Evolutionary conservation across 2,888 invertebrate species (phyloP), one percentile per base, ranked within the genome.

Genomic region (Nemotelus pantherinus): DNA sequence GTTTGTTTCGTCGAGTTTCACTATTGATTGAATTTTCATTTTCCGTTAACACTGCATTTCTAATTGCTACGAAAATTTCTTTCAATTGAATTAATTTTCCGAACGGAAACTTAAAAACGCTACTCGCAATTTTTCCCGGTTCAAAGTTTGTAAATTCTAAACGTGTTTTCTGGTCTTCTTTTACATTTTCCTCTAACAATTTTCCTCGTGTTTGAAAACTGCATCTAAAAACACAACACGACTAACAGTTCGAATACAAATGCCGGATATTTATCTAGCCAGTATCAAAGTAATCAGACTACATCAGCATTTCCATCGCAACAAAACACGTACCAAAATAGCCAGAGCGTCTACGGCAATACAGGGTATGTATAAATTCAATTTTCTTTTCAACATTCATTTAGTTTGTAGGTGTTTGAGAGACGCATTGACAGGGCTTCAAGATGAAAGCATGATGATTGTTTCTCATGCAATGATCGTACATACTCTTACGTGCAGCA

Each of bases 301-400:
- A 84, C 87, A 80, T 86, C 87, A 81, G 85, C 85, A 81, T 87
- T 86, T 82, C 86, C 85, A 83, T 84, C 87, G 81, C 87, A 87
- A 81, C 87, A 87, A 84, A 87, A 84, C 84, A 86, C 86, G 81
- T 87, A 87, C 83, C 87, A 87, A 84, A 85, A 85, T 82, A 87
- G 84, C 83, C 87, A 87, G 83, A 87, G 85, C 83, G 87, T 87
- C 79, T 87, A 87, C 83, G 87, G 87, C 83, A 87, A 84, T 82
- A 83, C 86, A 83, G 87, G 87, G 87, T 87, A 87, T 82, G 87
- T 85, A 84, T 71, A 41, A 4, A 3, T 63, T 63, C 10, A 25
- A 67, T 70, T 53, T 70, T 53, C 53, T 50, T 70, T 39, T 25
- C 43, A 53, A 6, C 53, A 53, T 53, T 7, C 53, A 10, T 53